Evolutionary conservation across 1,140 invertebrate genomes (phyloP), one percentile per base, ranked within the genome.

Genomic region (Chironomus striatipennis): DNA sequence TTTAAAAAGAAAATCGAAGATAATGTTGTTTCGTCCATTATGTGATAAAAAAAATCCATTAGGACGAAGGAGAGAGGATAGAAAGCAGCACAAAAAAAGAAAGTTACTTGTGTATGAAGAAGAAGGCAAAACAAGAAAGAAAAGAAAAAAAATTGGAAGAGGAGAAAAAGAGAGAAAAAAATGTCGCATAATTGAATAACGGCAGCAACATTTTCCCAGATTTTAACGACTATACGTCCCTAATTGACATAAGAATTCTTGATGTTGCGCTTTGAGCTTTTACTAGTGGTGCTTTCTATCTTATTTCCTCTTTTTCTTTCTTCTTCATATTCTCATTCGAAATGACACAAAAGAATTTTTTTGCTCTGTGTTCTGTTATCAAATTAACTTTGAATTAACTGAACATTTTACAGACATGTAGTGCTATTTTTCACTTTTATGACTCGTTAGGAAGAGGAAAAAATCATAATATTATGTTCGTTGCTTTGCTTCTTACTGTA

Each of bases 171-270:
- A 65, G 10, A 67, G 18, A 67, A 67, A 18, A 70, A 70, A 21
- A 70, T 70, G 65, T 70, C 65, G 65, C 65, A 70, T 70, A 70
- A 70, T 70, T 70, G 65, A 70, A 70, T 70, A 70, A 70, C 8
- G 18, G 20, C 47, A 57, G 20, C 17, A 70, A 70, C 65, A 70
- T 70, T 70, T 70, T 70, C 65, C 65, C n/a, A 20, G 65, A 70
- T 21, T 70, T 70, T 70, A 70, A 70, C 65, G 65, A 70, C 17
- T 70, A 57, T 57, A 15, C 65, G 65, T 18, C 17, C 65, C 65
- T 20, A 70, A 70, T 70, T 70, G 65, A 70, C 65, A 70, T 20
- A 70, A 70, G 47, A 57, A 57, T 57, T 57, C 47, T 57, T 57
- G 47, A 57, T 57, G 47, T 57, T 57, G 12, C 47, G 47, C 47